Evolutionary conservation across 2,888 invertebrate species (phyloP).

Genomic region (Hirtodrosophila alboralis): DNA sequence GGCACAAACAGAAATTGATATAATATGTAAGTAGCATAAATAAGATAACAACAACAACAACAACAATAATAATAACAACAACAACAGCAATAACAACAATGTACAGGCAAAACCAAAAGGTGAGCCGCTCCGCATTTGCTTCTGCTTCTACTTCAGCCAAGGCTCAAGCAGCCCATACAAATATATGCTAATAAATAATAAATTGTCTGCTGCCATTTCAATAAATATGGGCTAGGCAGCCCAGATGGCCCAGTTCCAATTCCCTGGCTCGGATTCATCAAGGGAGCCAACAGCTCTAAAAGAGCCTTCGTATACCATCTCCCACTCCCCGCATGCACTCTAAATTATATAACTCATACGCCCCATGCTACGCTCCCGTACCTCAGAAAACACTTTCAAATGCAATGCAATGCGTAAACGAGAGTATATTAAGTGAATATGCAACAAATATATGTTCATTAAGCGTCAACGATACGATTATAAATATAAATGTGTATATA

Average conservation of each 20-base stretch:
- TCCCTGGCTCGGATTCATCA: background rate
- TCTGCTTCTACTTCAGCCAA: too few species aligned
- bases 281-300: conserved; percentile 3
- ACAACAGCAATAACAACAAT: conserved; percentile 44
- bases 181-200: too few species aligned
- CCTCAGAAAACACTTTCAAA: conserved; percentile 3
- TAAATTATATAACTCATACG: conserved; percentile 3
- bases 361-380: conserved; percentile 9
- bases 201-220: conserved; percentile 63
- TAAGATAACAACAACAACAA: conserved; percentile 58
- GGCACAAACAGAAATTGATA: conserved; percentile 73
- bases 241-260: conserved; percentile 9
- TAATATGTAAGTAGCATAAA: conserved; percentile 76
- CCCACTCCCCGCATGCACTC: conserved; percentile 18
- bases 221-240: conserved; percentile 56
- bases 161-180: too few species aligned
- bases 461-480: conserved; percentile 1
- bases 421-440: conserved; percentile 16
- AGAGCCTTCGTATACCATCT: background rate
- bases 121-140: conserved; percentile 15
- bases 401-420: conserved; percentile 11
- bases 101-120: conserved; percentile 34
- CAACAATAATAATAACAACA: conserved; percentile 31
- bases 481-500: conserved; percentile 5
- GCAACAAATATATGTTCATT: conserved; percentile 9